A percentile compares a stretch with the other conserved stretches of the same genome.
Conservation (phyloP, 2,113 vertebrate species). For the Leucoraja erinaceus region DNA sequence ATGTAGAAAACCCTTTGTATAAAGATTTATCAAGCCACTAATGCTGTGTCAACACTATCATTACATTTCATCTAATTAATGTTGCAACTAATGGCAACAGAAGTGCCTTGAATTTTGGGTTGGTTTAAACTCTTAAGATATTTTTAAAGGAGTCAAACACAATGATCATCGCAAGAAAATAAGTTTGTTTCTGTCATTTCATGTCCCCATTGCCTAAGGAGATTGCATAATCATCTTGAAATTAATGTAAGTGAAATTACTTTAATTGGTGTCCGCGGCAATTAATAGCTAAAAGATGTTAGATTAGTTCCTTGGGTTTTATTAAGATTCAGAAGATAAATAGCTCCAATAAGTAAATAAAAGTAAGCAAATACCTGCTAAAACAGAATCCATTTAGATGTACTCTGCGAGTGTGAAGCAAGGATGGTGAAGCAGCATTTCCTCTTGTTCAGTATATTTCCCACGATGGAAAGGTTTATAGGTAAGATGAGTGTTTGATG, state of each 20-base stretch:
- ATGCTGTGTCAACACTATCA: background rate
- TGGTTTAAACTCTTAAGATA: background rate
- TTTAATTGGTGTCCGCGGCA: background rate
- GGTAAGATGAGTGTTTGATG: background rate
- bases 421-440: background rate
- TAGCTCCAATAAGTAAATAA: background rate
- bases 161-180: background rate
- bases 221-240: background rate
- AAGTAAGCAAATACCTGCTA: too few species aligned
- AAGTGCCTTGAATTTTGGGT: background rate
- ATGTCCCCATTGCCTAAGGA: background rate
- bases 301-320: background rate
- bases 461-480: background rate
- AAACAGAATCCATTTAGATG: background rate
- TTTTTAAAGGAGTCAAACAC: background rate
- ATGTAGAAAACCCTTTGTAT: background rate
- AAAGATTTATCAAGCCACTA: background rate
- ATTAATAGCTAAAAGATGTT: constrained; percentile 10
- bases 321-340: background rate
- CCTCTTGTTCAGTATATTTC: background rate
- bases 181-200: background rate
- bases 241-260: background rate
- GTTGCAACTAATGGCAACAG: background rate
- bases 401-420: background rate
- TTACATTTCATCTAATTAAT: background rate